phyloP scores from a whole-genome alignment of 35 echinoderm and acorn worm species.

The Chiridota heheva region DNA sequence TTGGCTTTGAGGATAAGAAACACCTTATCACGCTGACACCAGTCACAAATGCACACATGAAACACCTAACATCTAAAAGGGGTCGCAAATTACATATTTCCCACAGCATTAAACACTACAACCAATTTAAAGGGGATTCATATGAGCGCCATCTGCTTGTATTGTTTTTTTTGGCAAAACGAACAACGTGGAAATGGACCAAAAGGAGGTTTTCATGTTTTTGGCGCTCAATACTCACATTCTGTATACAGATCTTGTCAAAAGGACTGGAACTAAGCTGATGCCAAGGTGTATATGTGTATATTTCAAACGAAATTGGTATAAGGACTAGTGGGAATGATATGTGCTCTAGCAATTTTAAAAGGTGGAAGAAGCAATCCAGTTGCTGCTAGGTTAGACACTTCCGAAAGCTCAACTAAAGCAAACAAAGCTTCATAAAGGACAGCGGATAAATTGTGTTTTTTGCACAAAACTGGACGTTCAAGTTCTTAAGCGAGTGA shows the following conservation, averaged over 20 bases:
- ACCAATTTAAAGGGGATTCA: neutral
- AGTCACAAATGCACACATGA: neutral
- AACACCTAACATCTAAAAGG: neutral
- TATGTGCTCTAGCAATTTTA: neutral
- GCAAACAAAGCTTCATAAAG: neutral
- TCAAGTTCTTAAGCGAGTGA: neutral
- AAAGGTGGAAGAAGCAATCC: constrained; percentile 15
- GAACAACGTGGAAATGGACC: constrained; percentile 6
- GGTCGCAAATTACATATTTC: neutral
- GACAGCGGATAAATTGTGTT: neutral
- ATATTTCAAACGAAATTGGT: neutral
- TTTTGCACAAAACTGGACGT: neutral
- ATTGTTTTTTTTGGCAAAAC: neutral
- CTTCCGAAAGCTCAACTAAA: neutral
- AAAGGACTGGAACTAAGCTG: neutral
- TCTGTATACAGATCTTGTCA: neutral
- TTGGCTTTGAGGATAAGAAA: constrained; percentile 1
- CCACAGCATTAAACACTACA: neutral
- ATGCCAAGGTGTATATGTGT: neutral
- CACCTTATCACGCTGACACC: neutral
- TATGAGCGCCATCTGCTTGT: neutral
- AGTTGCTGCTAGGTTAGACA: neutral
- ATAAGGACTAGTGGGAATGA: neutral
- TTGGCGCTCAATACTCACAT: neutral
- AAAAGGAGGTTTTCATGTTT: neutral